These are phyloP conservation scores for Indri indri DNA, from an alignment of 2,113 vertebrate genomes.

Conservation along the genomic window DNA sequence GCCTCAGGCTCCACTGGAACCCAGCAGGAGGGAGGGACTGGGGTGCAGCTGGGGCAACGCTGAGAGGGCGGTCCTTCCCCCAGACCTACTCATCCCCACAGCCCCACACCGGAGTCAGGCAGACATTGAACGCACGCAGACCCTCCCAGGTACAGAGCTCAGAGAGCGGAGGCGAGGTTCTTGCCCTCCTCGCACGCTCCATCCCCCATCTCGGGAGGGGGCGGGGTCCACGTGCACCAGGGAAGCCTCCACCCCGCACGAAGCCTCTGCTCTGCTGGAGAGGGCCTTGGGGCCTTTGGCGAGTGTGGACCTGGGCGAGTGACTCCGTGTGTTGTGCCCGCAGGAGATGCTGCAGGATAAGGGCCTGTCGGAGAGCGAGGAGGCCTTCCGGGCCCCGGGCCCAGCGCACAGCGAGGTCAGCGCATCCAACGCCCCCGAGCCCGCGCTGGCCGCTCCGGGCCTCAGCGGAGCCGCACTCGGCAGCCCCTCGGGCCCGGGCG, in stretches of 20 bases:
- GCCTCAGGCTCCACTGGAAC: neutral
- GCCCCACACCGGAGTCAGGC: slow-evolving; percentile 27
- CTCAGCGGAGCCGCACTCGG: slow-evolving; percentile 84
- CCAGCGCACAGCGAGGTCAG: slow-evolving; percentile 86
- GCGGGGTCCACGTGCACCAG: slow-evolving; percentile 62
- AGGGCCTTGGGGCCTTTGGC: neutral
- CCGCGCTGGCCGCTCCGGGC: slow-evolving; percentile 86
- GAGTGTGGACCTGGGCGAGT: slow-evolving; percentile 16
- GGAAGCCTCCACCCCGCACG: neutral
- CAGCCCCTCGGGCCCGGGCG: slow-evolving; percentile 88
- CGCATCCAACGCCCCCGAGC: slow-evolving; percentile 77
- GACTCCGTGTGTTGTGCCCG: slow-evolving; percentile 55
- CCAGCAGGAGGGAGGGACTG: slow-evolving; percentile 48
- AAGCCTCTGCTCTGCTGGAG: neutral
- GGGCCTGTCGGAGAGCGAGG: slow-evolving; percentile 92
- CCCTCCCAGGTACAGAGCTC: slow-evolving; percentile 25
- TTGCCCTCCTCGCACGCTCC: neutral
- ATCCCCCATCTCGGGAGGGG: slow-evolving; percentile 43
- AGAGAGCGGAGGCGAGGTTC: slow-evolving; percentile 6
- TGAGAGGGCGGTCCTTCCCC: slow-evolving; percentile 65
- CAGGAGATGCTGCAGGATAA: slow-evolving; percentile 99
- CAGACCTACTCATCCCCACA: slow-evolving; percentile 15
- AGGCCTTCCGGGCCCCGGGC: slow-evolving; percentile 89
- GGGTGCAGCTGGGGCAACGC: slow-evolving; percentile 42
- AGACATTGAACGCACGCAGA: neutral